Evolutionary conservation across 2,113 vertebrate species (phyloP), one percentile per base, ranked within the genome.

Genomic region (Cottus gobio): DNA sequence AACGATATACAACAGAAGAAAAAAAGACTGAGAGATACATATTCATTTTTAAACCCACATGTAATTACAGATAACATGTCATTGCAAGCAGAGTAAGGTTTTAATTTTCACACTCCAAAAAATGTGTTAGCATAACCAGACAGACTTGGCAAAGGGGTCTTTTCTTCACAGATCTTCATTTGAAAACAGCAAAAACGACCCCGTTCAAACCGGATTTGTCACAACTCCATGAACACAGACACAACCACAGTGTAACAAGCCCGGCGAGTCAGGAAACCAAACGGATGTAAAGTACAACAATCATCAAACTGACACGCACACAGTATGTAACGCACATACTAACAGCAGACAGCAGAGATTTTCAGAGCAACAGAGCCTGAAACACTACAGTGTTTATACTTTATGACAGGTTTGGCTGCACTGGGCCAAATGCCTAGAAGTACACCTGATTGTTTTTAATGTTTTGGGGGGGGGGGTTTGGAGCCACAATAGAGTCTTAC

Each of bases 211-310:
- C 28, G 7, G 28, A 71, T 76, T 75, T 75, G 85, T 63, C 85
- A 85, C 67, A 77, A 80, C 56, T 61, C n/a, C 62, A 64, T 74
- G 37, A 81, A 63, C 71, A 87, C 63, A 74, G 77, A 81, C 48
- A 87, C 60, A 62, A 62, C 52, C 84, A 85, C 87, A 81, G 63
- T 75, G 75, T 66, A 71, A 79, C 54, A 79, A 83, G 78, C 76
- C 62, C 15, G 48, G 15, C 36, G 6, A 68, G 31, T 79, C 73
- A 46, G 57, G 44, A 52, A 63, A 46, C 39, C 37, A 34, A 71
- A 79, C 8, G 9, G 46, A 36, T 62, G 52, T 52, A 30, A 71
- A 46, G 28, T 64, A 83, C 73, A 81, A 62, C 79, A 37, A 36
- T 71, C 64, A 73, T 79, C 56, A 50, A 31, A 77, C 28, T 26